These are phyloP conservation scores for Habropoda laboriosa DNA, from an alignment of 1,140 invertebrate genomes.

Conservation along the genomic window DNA sequence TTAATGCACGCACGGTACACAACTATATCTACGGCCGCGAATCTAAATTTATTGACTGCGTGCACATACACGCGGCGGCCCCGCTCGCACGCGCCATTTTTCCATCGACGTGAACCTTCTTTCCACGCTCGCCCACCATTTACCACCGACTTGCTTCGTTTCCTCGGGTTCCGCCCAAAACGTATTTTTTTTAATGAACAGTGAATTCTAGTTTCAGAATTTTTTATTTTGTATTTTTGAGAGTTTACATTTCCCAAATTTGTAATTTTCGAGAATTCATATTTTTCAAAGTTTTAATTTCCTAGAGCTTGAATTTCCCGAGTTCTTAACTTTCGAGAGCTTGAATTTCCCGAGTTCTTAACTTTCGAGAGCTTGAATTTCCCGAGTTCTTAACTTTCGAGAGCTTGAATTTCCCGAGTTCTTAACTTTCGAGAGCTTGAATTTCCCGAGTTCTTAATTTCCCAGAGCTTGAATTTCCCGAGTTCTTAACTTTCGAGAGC, in stretches of 20 bases:
- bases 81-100: background rate
- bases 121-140: no score
- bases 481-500: background rate
- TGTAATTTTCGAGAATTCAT: background rate
- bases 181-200: background rate
- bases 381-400: background rate
- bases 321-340: no score
- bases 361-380: no score
- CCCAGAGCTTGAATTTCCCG: background rate
- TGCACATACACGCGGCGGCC: background rate
- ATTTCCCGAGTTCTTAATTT: background rate
- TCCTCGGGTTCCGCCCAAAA: no score
- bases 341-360: background rate
- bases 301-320: no score
- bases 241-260: no score
- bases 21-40: background rate
- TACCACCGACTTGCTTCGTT: no score
- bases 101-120: background rate
- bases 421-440: background rate
- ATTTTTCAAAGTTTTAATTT: no score
- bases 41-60: constrained; percentile 29
- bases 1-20: constrained; percentile 16
- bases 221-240: no score
- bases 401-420: background rate
- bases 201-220: background rate